phyloP scores from a whole-genome alignment of 2,888 invertebrate species.

The Itoplectis maculator region DNA sequence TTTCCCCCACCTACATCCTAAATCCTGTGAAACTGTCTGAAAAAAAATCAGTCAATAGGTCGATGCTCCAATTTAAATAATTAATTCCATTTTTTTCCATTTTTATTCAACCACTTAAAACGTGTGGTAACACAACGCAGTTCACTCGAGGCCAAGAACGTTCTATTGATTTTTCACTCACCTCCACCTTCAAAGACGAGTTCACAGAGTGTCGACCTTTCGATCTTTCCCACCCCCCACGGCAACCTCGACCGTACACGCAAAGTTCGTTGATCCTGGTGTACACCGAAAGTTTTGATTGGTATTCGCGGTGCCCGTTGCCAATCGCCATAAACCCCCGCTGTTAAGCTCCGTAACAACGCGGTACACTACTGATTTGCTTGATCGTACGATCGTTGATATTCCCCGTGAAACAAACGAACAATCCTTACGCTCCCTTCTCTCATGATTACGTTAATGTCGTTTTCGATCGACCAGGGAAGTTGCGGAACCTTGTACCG shows the following conservation, averaged over 20 bases:
- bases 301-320: slow-evolving; percentile 27
- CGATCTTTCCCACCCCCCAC: slow-evolving; percentile 59
- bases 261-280: slow-evolving; percentile 62
- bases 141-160: slow-evolving; percentile 38
- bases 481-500: slow-evolving; percentile 42
- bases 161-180: slow-evolving; percentile 60
- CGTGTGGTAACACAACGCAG: not conserved
- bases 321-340: not conserved
- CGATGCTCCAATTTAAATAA: not conserved
- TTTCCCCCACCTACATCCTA: not conserved
- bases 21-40: not conserved
- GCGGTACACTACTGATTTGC: not conserved
- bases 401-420: slow-evolving; percentile 5
- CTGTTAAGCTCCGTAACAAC: not conserved
- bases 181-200: slow-evolving; percentile 43
- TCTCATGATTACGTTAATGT: slow-evolving; percentile 14
- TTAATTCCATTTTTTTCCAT: not conserved
- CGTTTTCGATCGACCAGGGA: slow-evolving; percentile 1
- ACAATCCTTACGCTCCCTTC: not conserved
- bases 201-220: slow-evolving; percentile 66
- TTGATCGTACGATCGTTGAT: slow-evolving; percentile 21
- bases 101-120: not conserved
- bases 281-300: slow-evolving; percentile 51
- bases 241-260: slow-evolving; percentile 44
- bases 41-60: not conserved